Evolutionary conservation across 1,140 invertebrate species (phyloP).

Genomic region (Oncopodura yosiiana): DNA sequence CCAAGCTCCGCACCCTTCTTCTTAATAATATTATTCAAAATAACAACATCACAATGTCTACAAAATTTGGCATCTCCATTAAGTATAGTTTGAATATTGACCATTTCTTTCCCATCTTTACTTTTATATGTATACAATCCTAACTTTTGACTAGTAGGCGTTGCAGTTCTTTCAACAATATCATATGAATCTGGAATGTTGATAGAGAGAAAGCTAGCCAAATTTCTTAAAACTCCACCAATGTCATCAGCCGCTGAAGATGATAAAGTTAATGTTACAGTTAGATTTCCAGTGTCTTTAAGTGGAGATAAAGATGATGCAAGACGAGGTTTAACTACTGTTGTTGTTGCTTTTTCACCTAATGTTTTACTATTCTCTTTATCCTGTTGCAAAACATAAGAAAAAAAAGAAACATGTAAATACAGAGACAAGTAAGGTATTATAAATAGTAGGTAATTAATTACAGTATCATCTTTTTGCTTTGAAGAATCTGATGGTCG

Average conservation of each 20-base stretch:
- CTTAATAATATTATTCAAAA: slow-evolving; percentile 65
- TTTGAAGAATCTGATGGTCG: slow-evolving; percentile 41
- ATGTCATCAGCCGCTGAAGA: slow-evolving; percentile 85
- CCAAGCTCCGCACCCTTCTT: slow-evolving; percentile 70
- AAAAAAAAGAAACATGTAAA: slow-evolving; percentile 9
- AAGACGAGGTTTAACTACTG: slow-evolving; percentile 28
- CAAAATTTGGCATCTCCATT: slow-evolving; percentile 83
- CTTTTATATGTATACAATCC: slow-evolving; percentile 68
- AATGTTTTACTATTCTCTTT: slow-evolving; percentile 41
- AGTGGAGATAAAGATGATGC: slow-evolving; percentile 49
- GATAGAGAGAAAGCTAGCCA: slow-evolving; percentile 84
- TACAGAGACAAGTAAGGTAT: background rate
- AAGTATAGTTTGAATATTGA: slow-evolving; percentile 80
- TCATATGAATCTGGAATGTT: slow-evolving; percentile 72
- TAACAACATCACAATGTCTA: slow-evolving; percentile 79
- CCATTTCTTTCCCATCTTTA: slow-evolving; percentile 69
- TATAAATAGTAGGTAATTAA: background rate
- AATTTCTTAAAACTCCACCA: slow-evolving; percentile 72
- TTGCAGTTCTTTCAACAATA: slow-evolving; percentile 66
- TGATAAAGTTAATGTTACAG: slow-evolving; percentile 82
- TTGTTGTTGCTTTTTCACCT: too few species aligned
- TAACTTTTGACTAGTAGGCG: slow-evolving; percentile 66
- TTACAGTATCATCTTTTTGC: slow-evolving; percentile 11
- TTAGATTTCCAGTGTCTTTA: slow-evolving; percentile 72
- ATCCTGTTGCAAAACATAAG: too few species aligned